Evolutionary conservation across 1,140 invertebrate genomes (phyloP).

Genomic region (Amphibalanus amphitrite): DNA sequence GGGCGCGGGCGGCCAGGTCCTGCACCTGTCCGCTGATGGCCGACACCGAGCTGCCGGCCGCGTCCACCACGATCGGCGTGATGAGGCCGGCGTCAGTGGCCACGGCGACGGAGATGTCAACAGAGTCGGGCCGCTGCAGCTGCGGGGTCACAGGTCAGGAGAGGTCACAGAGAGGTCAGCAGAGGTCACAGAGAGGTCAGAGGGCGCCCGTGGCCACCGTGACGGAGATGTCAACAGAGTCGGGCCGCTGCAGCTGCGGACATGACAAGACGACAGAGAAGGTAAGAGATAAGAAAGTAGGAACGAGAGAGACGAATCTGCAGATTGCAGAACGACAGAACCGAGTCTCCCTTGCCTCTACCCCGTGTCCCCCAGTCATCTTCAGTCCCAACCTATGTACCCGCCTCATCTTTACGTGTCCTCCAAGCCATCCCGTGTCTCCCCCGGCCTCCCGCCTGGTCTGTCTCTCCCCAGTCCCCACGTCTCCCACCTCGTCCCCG

Average conservation of each 20-base stretch:
- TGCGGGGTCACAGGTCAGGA: conserved; percentile 11
- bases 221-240: conserved; percentile 29
- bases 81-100: conserved; percentile 45
- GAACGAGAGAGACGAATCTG: too few relatives aligned
- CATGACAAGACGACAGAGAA: too few relatives aligned
- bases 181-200: neutral
- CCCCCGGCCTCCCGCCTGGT: too few relatives aligned
- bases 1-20: conserved; percentile 36
- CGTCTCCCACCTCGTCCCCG: too few relatives aligned
- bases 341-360: too few relatives aligned
- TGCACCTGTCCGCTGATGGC: conserved; percentile 28
- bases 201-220: neutral
- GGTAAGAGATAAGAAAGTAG: too few relatives aligned
- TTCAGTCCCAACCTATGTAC: too few relatives aligned
- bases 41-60: conserved; percentile 29
- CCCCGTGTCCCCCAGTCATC: too few relatives aligned
- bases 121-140: conserved; percentile 20
- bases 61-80: conserved; percentile 45
- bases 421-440: too few relatives aligned
- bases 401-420: too few relatives aligned
- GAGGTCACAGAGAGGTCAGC: neutral
- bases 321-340: too few relatives aligned
- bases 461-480: too few relatives aligned
- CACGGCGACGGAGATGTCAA: conserved; percentile 45
- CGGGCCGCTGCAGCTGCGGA: conserved; percentile 17